Base-by-base conservation (phyloP, 2,113 vertebrate genomes). In the Eonycteris spelaea region DNA sequence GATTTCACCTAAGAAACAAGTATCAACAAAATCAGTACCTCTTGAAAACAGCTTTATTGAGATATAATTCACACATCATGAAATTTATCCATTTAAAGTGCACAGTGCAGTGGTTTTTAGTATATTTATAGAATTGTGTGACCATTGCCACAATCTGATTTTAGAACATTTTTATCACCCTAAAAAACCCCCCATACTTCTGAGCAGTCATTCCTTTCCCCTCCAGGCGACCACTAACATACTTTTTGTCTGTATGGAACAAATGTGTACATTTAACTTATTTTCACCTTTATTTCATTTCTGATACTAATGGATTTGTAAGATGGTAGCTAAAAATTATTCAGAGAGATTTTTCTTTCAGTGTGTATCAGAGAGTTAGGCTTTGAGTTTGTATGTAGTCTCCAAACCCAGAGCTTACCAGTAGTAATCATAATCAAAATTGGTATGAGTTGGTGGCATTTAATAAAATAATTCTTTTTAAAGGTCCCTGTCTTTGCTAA, bases 231-330 rank as follows among this genome's bases (percentile, higher is more conserved):
- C 40, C 26, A 45, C 59, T 61, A 77, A 90, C 67, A 35, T 78
- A 73, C 33, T 91, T 83, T 51, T 21, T 95, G n/a, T 82, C 24
- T 43, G 48, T 59, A 6, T 90, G 61, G 45, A 43, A 65, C 33
- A 91, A 13, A 82, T 79, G 75, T 83, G 1, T 86, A 24, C 18
- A 12, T 67, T 71, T 70, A 85, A 55, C 13, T 9, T 68, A 16
- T 83, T 94, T 84, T 92, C 63, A 87, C 45, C 22, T 94, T 88
- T 67, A 74, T 95, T 85, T 94, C 15, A 79, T 88, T 28, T 71
- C 8, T 92, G 40, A 15, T 84, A 7, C 61, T 78, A 90, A 61
- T 73, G 48, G 55, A 35, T 83, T 61, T 87, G 30, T 40, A 57
- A 79, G 38, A 90, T 61, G 61, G 16, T 51, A 74, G 30, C 85